Percentiles rank a stretch among this genome's conserved stretches.
Conservation (phyloP, 2,888 invertebrate genomes). For the Drosophila limbata region DNA sequence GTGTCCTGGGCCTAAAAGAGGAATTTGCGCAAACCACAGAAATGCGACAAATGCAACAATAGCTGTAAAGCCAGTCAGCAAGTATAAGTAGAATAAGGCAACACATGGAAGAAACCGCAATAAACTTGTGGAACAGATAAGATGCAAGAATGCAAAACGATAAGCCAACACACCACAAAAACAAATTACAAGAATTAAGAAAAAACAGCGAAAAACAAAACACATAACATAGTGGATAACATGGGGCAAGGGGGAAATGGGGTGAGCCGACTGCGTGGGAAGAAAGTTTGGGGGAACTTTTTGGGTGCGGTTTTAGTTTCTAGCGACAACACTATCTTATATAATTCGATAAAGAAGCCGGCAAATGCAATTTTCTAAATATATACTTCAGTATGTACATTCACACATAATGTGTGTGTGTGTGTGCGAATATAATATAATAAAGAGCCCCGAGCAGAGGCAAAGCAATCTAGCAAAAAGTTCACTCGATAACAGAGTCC, state of each 20-base stretch:
- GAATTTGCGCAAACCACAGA: conserved; percentile 64
- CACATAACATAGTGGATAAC: background rate
- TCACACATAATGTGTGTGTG: background rate
- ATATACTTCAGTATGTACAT: conserved; percentile 5
- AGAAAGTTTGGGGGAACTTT: conserved; percentile 9
- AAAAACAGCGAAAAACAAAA: conserved; percentile 11
- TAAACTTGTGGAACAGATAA: conserved; percentile 46
- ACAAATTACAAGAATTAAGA: background rate
- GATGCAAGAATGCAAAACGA: conserved; percentile 58
- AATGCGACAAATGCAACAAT: conserved; percentile 77
- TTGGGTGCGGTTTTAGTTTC: conserved; percentile 18
- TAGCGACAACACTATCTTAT: conserved; percentile 31
- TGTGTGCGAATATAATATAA: conserved; percentile 4
- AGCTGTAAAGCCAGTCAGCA: conserved; percentile 62
- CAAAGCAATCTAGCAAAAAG: conserved; percentile 43
- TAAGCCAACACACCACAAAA: conserved; percentile 21
- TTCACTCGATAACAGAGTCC: conserved; percentile 53
- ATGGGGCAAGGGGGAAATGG: background rate
- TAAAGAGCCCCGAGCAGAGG: conserved; percentile 19
- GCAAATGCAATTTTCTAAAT: conserved; percentile 40
- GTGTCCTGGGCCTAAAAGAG: conserved; percentile 42
- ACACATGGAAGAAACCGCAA: conserved; percentile 45
- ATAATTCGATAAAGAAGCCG: conserved; percentile 35
- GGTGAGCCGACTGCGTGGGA: conserved; percentile 16
- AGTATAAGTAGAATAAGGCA: conserved; percentile 29